Evolutionary conservation across 1,140 invertebrate species (phyloP).

Genomic region (Ips typographus): DNA sequence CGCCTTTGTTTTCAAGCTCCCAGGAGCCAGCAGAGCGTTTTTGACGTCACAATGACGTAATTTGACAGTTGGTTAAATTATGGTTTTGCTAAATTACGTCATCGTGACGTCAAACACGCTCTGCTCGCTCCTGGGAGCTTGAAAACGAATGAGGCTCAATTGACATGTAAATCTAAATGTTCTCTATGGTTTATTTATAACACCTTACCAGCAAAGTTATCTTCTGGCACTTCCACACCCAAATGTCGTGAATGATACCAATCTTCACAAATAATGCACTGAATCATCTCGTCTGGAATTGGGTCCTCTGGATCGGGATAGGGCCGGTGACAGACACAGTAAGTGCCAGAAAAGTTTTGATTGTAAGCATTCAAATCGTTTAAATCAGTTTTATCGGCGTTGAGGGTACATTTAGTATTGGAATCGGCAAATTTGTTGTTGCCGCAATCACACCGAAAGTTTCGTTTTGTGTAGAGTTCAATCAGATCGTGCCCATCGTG

Average conservation of each 20-base stretch:
- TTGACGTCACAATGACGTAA: no score
- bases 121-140: no score
- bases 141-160: no score
- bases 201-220: constrained; percentile 50
- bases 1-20: no score
- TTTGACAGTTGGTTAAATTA: no score
- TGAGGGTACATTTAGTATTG: constrained; percentile 70
- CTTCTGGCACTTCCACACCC: constrained; percentile 59
- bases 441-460: constrained; percentile 97
- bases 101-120: no score
- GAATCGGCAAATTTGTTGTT: constrained; percentile 75
- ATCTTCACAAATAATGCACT: constrained; percentile 96
- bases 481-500: constrained; percentile 95
- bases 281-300: constrained; percentile 90
- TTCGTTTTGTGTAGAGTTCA: constrained; percentile 96
- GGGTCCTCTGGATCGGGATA: constrained; percentile 90
- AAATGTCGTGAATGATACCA: constrained; percentile 93
- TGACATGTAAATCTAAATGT: no score
- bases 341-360: constrained; percentile 92
- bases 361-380: constrained; percentile 87
- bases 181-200: neutral
- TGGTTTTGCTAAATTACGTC: no score
- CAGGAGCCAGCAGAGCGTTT: no score
- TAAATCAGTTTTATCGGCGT: constrained; percentile 64
- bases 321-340: constrained; percentile 90